Percentiles rank a stretch among this genome's conserved stretches.
Evolutionary conservation across 2,888 invertebrate species (phyloP).

Genomic region (Odontocolon sp.): DNA sequence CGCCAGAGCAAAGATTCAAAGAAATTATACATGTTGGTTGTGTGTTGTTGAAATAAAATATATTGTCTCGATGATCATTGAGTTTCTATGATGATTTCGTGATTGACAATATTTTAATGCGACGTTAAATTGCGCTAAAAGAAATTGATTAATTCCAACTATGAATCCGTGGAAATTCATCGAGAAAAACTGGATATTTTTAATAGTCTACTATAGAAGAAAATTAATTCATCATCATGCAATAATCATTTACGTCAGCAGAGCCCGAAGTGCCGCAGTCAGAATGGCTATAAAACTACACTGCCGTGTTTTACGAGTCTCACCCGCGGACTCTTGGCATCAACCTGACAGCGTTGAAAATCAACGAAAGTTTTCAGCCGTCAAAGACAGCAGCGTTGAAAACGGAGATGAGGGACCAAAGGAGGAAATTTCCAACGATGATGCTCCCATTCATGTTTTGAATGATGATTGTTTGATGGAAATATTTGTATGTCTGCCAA

Average conservation of each 20-base stretch:
- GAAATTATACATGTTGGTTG: no score
- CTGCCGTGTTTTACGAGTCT: constrained; percentile 80
- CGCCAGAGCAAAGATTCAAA: no score
- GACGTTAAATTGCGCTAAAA: no score
- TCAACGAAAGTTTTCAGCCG: constrained; percentile 65
- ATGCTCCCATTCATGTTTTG: constrained; percentile 80
- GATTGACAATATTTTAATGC: no score
- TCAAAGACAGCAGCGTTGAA: constrained; percentile 52
- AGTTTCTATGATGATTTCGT: no score
- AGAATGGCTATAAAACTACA: constrained; percentile 73
- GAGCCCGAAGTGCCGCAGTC: constrained; percentile 71
- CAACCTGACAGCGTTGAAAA: constrained; percentile 82
- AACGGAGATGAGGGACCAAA: constrained; percentile 11
- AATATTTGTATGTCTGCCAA: constrained; percentile 82
- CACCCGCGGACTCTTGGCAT: constrained; percentile 85
- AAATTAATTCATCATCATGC: no score
- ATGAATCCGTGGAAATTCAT: no score
- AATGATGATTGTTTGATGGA: constrained; percentile 84
- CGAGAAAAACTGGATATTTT: neutral
- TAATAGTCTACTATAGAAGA: no score
- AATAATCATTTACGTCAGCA: constrained; percentile 39
- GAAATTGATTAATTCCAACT: no score
- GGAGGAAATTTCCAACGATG: constrained; percentile 42
- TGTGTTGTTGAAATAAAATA: no score
- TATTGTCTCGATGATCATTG: no score